Evolutionary conservation across 1,140 invertebrate species (phyloP).

Genomic region (Homalodisca vitripennis): DNA sequence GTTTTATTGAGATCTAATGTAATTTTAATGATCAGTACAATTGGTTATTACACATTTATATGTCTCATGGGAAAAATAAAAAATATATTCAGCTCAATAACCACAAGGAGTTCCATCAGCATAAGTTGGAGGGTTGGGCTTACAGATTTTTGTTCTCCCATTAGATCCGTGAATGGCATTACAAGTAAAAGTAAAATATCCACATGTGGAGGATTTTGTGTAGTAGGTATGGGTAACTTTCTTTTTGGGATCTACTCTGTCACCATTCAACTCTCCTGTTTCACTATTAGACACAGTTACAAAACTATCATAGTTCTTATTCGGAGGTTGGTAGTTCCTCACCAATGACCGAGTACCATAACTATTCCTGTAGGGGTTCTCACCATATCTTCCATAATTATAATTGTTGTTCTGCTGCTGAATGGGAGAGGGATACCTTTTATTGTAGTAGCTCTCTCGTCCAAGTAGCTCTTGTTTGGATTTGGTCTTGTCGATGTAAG

Average conservation of each 20-base stretch:
- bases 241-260: slow-evolving; percentile 50
- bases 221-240: slow-evolving; percentile 75
- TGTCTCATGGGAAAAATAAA: too few species aligned
- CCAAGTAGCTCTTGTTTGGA: slow-evolving; percentile 30
- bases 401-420: slow-evolving; percentile 18
- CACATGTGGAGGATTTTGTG: slow-evolving; percentile 80
- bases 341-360: slow-evolving; percentile 24
- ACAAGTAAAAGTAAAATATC: slow-evolving; percentile 81
- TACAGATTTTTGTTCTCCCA: slow-evolving; percentile 74
- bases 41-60: too few species aligned
- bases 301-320: slow-evolving; percentile 51
- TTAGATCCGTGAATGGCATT: slow-evolving; percentile 73
- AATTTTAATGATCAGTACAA: too few species aligned
- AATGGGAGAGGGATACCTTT: neutral
- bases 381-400: slow-evolving; percentile 10
- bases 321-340: neutral
- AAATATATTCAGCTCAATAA: too few species aligned
- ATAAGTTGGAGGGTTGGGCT: slow-evolving; percentile 63
- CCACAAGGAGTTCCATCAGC: slow-evolving; percentile 53
- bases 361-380: slow-evolving; percentile 14
- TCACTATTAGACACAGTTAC: slow-evolving; percentile 75
- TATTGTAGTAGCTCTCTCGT: slow-evolving; percentile 28
- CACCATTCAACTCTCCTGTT: slow-evolving; percentile 61
- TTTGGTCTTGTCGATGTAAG: slow-evolving; percentile 45
- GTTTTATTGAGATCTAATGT: too few species aligned